Conservation (phyloP, 1,140 invertebrate species). For the Drosophila biarmipes region DNA sequence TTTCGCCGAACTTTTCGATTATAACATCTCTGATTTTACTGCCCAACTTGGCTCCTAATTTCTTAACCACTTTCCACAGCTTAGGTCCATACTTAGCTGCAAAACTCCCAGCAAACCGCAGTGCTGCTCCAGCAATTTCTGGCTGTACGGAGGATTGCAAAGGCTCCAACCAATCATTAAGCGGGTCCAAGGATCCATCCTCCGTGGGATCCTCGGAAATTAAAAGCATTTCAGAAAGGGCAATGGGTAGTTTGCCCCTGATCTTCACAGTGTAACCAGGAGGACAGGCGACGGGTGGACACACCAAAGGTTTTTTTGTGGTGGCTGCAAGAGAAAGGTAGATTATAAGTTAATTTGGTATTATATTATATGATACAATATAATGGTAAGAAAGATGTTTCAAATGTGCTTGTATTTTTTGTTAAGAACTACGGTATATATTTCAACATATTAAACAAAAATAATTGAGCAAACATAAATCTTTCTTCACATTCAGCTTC, state of each 20-base stretch:
- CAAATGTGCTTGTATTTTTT: too few relatives aligned
- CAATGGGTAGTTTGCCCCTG: conserved; percentile 2
- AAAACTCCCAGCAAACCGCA: background rate
- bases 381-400: background rate
- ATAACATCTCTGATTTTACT: background rate
- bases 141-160: conserved; percentile 4
- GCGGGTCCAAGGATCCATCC: conserved; percentile 2
- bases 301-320: conserved; percentile 5
- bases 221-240: conserved; percentile 3
- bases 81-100: background rate
- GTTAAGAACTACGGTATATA: too few relatives aligned
- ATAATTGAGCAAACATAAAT: too few relatives aligned
- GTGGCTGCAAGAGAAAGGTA: background rate
- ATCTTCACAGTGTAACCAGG: conserved; percentile 16
- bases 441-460: too few relatives aligned
- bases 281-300: conserved; percentile 5
- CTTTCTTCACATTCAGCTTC: too few relatives aligned
- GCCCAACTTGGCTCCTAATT: background rate
- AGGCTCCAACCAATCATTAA: conserved; percentile 1
- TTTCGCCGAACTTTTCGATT: background rate
- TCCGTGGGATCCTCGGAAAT: background rate
- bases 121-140: background rate
- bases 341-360: too few relatives aligned
- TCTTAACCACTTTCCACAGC: background rate
- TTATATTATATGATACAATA: too few relatives aligned